Evolutionary conservation across 1,140 invertebrate genomes (phyloP).

Genomic region (Micrasema minimum): DNA sequence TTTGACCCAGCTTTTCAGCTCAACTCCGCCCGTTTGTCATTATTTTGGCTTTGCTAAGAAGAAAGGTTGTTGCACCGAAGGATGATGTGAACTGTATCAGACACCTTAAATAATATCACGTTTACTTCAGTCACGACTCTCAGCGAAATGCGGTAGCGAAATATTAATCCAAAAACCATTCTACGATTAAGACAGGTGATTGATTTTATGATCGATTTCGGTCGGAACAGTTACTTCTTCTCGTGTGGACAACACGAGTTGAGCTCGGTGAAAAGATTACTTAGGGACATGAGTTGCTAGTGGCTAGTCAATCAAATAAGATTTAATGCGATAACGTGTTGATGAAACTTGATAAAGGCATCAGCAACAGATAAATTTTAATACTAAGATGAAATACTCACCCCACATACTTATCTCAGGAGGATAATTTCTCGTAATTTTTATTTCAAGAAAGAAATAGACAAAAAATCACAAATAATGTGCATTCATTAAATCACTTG

Average conservation of each 20-base stretch:
- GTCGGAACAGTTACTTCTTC: slow-evolving; percentile 21
- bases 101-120: slow-evolving; percentile 25
- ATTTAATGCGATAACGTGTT: too few relatives aligned
- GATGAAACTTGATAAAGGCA: too few relatives aligned
- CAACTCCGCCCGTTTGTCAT: slow-evolving; percentile 33
- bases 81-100: slow-evolving; percentile 23
- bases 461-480: too few relatives aligned
- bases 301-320: too few relatives aligned
- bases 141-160: slow-evolving; percentile 26
- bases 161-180: slow-evolving; percentile 20
- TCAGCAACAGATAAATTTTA: too few relatives aligned
- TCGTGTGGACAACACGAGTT: neutral
- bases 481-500: too few relatives aligned
- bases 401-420: too few relatives aligned
- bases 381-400: too few relatives aligned
- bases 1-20: slow-evolving; percentile 12
- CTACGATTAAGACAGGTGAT: slow-evolving; percentile 14
- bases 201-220: slow-evolving; percentile 30
- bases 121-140: slow-evolving; percentile 19
- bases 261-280: neutral
- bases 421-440: too few relatives aligned
- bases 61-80: slow-evolving; percentile 23
- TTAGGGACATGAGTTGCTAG: too few relatives aligned
- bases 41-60: slow-evolving; percentile 14
- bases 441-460: too few relatives aligned